Evolutionary conservation across 2,888 invertebrate species (phyloP).

Genomic region (Pollenia griseotomentosa): DNA sequence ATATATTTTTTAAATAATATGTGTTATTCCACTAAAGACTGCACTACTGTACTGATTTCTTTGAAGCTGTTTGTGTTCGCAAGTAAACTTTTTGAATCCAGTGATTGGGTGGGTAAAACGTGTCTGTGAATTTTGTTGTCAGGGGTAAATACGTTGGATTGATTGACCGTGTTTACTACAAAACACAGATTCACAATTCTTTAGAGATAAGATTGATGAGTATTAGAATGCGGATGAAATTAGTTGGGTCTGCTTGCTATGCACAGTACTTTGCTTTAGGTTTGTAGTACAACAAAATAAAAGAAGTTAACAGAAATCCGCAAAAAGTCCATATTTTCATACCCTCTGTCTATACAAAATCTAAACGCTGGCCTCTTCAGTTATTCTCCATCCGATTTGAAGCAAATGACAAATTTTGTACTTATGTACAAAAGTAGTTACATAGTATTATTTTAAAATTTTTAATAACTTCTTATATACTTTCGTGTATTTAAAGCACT

Average conservation of each 20-base stretch:
- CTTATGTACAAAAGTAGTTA: no score
- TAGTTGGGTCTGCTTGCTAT: slow-evolving; percentile 8
- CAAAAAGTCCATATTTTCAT: no score
- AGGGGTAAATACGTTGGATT: slow-evolving; percentile 26
- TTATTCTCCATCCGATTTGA: no score
- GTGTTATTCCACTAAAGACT: slow-evolving; percentile 75
- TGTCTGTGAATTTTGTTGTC: slow-evolving; percentile 13
- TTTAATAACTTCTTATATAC: no score
- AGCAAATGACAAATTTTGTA: no score
- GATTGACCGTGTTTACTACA: not conserved
- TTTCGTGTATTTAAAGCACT: no score
- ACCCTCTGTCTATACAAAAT: no score
- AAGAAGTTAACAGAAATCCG: no score
- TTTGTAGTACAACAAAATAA: not conserved
- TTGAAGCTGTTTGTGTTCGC: slow-evolving; percentile 9
- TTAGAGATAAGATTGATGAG: slow-evolving; percentile 45
- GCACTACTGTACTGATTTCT: slow-evolving; percentile 78
- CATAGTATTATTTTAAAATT: no score
- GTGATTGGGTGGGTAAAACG: not conserved
- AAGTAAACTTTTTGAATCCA: slow-evolving; percentile 66
- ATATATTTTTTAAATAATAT: slow-evolving; percentile 30
- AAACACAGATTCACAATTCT: slow-evolving; percentile 15
- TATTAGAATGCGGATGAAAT: slow-evolving; percentile 45
- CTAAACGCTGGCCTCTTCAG: no score
- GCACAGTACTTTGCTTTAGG: slow-evolving; percentile 21